Percentiles rank a stretch among this genome's conserved stretches.
These are phyloP conservation scores for Thaleichthys pacificus DNA, from an alignment of 2,797 vertebrate genomes.

Conservation along the genomic window DNA sequence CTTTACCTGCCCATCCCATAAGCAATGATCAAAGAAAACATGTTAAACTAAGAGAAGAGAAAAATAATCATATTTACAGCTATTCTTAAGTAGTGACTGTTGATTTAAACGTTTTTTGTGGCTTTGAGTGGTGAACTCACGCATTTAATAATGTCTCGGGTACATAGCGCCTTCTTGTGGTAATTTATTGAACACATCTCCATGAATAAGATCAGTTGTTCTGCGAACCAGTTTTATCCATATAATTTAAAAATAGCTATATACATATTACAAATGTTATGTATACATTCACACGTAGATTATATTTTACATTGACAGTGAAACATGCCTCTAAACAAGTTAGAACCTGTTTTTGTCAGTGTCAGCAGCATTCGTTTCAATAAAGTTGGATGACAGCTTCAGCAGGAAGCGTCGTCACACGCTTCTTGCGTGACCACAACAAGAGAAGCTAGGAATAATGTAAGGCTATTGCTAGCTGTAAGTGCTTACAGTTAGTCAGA, in stretches of 20 bases:
- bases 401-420: background rate
- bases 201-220: background rate
- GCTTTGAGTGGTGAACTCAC: background rate
- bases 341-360: background rate
- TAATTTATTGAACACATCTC: background rate
- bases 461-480: background rate
- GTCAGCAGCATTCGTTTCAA: background rate
- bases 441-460: background rate
- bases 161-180: background rate
- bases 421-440: background rate
- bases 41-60: no score
- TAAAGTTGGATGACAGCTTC: conserved; percentile 4
- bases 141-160: background rate
- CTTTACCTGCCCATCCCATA: no score
- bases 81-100: no score
- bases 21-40: no score
- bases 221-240: background rate
- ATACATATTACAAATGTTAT: background rate
- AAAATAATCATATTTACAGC: no score
- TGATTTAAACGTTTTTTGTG: no score
- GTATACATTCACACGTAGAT: background rate
- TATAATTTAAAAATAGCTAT: background rate
- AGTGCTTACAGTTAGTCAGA: background rate
- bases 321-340: background rate
- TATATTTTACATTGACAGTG: no score